Evolutionary conservation across 2,797 vertebrate species (phyloP), one percentile per base, ranked within the genome.

Genomic region (Pseudopleuronectes americanus): DNA sequence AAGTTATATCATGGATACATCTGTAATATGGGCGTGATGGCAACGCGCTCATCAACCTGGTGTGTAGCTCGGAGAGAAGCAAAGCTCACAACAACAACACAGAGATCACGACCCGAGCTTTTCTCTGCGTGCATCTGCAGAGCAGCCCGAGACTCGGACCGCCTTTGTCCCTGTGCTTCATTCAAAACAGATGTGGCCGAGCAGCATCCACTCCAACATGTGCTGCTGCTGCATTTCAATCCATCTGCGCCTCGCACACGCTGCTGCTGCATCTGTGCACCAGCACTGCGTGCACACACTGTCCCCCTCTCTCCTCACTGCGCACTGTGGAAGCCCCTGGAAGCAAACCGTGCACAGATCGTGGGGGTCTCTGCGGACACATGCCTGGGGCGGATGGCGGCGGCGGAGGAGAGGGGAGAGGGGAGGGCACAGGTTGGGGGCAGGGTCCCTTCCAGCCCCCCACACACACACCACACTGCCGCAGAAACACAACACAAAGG

Each of bases 401-500:
- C 38, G 26, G 31, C 2, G 49, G 51, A 0, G 49, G 28, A 23
- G n/a, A 54, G 16, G 22, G 22, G 4, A 52, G 48, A 31, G 19
- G 52, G 65, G 56, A 21, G 57, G 51, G 14, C 49, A n/a, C 48
- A 43, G 49, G 71, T 66, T 77, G 90, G 83, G 83, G 85, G 85
- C 55, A 82, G 85, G 85, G 85, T 77, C 79, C 72, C 68, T 51
- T 58, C 33, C 47, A 77, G 53, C 49, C 77, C 17, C 66, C 14
- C 75, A 28, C 54, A 57, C 43, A 17, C 75, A 28, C 51, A 57
- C 43, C 7, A 7, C 14, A 19, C 43, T 73, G 60, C 81, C 47
- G 81, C 83, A 84, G 79, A 33, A 81, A 84, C 4, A 69, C 76
- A 83, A 83, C 86, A 92, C 89, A 92, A 91, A 88, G 86, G 81